Base-by-base conservation (phyloP, 2,888 invertebrate species). In the Epicampocera succincta region DNA sequence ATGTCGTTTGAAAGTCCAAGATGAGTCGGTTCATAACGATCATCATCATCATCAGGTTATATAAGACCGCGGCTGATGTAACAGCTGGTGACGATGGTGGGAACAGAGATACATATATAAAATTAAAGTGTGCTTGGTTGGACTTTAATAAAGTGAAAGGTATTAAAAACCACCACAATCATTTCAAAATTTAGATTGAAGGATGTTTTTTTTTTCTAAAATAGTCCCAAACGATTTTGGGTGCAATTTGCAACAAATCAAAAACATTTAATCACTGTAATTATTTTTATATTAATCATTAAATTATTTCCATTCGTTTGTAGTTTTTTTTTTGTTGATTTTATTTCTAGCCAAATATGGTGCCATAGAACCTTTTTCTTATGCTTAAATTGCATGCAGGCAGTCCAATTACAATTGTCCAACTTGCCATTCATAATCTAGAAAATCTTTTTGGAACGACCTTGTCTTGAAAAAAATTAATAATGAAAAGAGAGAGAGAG, bases 391-490 rank as follows among this genome's bases (percentile, higher is more conserved):
- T 42, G 17, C 5, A 11, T 19, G 25, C 52, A 17, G 13, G 12
- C 38, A 52, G 19, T 63, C 21, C 46, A 38, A 63, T 46, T 73
- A 52, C 42, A 46, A 50, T 50, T 52, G 40, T 72, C 19, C 60
- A 61, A 63, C 50, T 52, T n/a, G 60, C 68, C 52, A 48, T n/a
- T 38, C 52, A 56, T 21, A 56, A 72, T 60, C 65, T 73, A 42
- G 58, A 72, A 72, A 66, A 79, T 73, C 72, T 73, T 79, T 79
- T 79, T 66, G 46, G 52, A 60, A 79, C 78, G 78, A 79, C 78
- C 78, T 73, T 79, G 78, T 79, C 78, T 66, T 73, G 19, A 13
- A 46, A 66, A 54, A 60, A 15, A 42, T 9, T 17, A 40, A 58
- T 38, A 60, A 48, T 12, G 40, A 54, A 58, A 15, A 66, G 21